Base-by-base conservation (phyloP, 2,888 invertebrate species). In the Andrena camellia region DNA sequence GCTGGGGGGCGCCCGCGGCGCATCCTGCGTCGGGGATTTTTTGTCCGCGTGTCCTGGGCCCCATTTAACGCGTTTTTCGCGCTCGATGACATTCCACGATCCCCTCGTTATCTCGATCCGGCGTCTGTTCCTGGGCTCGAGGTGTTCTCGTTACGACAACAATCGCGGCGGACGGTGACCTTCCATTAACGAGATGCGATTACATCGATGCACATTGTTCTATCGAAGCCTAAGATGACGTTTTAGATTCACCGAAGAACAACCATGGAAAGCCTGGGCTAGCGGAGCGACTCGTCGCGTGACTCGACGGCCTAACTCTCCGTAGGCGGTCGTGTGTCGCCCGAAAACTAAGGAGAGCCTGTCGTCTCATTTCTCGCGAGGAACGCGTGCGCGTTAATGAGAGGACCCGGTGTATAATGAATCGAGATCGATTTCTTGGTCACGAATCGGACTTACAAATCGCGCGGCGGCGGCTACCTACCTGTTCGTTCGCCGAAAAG, bases 361-460 rank as follows among this genome's bases (percentile, higher is more conserved):
- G 76, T 35, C 75, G 83, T 78, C 80, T 81, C 64, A 78, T 86
- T 86, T 80, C 85, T 78, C 88, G 78, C 83, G 83, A 73, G 76
- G 79, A 78, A 84, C 72, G 86, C 79, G 75, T 76, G 83, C 86
- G 83, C 86, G 88, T 83, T 87, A 87, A 87, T 88, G 83, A 87
- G 77, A 69, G 78, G 78, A 50, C 75, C 17, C 80, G 77, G 59
- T 60, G 88, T 88, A 88, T 88, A 88, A 88, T 88, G 88, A 88
- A 78, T 85, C 81, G 85, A 71, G 78, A 88, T 88, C 88, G 86
- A 86, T 85, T 85, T 68, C 88, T 85, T 67, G 77, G 81, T 81
- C 88, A 77, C 72, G 85, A 75, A 87, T 87, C 83, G 83, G 86
- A 87, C 88, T 87, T 88, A 86, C 86, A 88, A 88, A 87, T 87